These are phyloP conservation scores for Hippopotamus amphibius DNA, from an alignment of 2,113 vertebrate species.

Conservation along the genomic window DNA sequence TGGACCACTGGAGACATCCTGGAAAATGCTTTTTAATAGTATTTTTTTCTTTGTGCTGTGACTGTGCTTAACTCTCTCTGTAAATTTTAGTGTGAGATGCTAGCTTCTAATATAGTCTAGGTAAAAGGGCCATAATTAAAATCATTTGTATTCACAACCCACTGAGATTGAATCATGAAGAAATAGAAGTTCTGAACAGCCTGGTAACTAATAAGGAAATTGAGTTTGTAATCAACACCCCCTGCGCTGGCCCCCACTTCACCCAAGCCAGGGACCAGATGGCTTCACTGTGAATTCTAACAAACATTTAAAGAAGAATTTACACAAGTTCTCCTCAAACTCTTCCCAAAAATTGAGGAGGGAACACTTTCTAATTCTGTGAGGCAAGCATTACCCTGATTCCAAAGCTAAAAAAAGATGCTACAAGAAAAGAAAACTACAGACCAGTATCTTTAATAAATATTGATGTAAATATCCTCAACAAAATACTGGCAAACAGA, in stretches of 20 bases:
- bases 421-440: neutral
- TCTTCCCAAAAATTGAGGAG: neutral
- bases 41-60: neutral
- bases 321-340: neutral
- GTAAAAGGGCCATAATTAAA: neutral
- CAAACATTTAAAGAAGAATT: constrained; percentile 12
- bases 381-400: neutral
- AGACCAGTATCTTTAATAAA: neutral
- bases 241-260: too few species aligned
- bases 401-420: neutral
- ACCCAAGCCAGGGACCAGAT: neutral
- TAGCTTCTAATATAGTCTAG: neutral
- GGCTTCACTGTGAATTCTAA: neutral
- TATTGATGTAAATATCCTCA: constrained; percentile 3
- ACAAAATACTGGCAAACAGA: neutral
- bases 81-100: neutral
- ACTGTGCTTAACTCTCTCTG: neutral
- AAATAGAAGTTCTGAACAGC: constrained; percentile 27
- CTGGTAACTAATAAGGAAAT: neutral
- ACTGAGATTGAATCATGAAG: neutral
- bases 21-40: neutral
- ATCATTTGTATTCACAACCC: constrained; percentile 9
- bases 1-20: neutral
- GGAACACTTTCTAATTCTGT: neutral
- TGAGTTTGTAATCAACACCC: neutral